phyloP scores from a whole-genome alignment of 2,888 invertebrate genomes.

The Troides aeacus region DNA sequence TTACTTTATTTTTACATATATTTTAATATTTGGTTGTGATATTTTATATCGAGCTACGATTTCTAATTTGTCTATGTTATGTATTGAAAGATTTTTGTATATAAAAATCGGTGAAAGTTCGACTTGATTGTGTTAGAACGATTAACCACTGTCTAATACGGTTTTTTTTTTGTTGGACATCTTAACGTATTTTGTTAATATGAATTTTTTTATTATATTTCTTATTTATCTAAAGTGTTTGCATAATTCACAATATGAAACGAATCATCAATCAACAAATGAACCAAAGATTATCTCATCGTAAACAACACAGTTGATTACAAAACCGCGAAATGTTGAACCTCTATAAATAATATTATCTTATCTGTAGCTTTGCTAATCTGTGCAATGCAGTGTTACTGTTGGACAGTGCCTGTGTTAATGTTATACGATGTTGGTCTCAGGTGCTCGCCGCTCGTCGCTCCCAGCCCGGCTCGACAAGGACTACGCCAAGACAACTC shows the following conservation, averaged over 20 bases:
- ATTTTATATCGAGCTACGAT: too few species aligned
- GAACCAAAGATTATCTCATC: conserved; percentile 30
- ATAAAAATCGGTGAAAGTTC: too few species aligned
- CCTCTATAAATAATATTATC: conserved; percentile 50
- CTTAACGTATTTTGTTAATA: too few species aligned
- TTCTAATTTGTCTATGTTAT: too few species aligned
- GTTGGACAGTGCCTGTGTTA: conserved; percentile 42
- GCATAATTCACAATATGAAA: background rate
- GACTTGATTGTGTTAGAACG: too few species aligned
- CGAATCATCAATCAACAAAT: conserved; percentile 37
- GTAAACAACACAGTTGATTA: conserved; percentile 35
- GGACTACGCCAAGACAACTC: conserved; percentile 37
- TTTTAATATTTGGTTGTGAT: too few species aligned
- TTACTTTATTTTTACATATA: too few species aligned
- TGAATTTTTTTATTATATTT: too few species aligned
- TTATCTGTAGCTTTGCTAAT: conserved; percentile 64
- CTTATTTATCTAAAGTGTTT: too few species aligned
- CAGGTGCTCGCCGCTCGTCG: conserved; percentile 64
- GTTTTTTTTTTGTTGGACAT: too few species aligned
- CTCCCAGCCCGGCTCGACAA: conserved; percentile 44
- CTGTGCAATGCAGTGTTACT: conserved; percentile 46
- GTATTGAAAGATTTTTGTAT: too few species aligned
- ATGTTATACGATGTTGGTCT: conserved; percentile 66
- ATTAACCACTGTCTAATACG: too few species aligned
- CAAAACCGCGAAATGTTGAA: conserved; percentile 47